Conservation (phyloP, 2,888 invertebrate species). For the Allacma fusca region DNA sequence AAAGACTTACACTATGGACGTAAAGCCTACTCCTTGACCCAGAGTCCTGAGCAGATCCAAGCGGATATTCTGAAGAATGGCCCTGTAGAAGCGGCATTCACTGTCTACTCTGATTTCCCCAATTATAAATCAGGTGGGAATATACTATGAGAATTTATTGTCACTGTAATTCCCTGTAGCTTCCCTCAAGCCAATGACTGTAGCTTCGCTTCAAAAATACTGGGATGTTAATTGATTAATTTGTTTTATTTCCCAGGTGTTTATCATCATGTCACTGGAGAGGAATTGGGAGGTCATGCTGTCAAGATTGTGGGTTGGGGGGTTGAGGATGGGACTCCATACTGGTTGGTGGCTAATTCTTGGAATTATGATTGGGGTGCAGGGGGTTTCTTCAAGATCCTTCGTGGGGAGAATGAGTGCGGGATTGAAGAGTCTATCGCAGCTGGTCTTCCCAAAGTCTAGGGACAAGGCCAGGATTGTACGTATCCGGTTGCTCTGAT, state of each 20-base stretch:
- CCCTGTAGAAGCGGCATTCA: slow-evolving; percentile 88
- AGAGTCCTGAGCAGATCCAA: slow-evolving; percentile 64
- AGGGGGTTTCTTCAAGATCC: slow-evolving; percentile 84
- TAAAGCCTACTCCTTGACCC: slow-evolving; percentile 55
- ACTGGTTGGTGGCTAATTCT: slow-evolving; percentile 91
- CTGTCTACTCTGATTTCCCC: slow-evolving; percentile 84
- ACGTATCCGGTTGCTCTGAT: too few relatives aligned
- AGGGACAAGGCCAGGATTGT: slow-evolving; percentile 29
- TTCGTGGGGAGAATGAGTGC: slow-evolving; percentile 80
- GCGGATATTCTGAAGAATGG: slow-evolving; percentile 85
- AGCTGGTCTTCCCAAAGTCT: slow-evolving; percentile 72
- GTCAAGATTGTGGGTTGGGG: slow-evolving; percentile 93
- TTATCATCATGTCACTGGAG: slow-evolving; percentile 78
- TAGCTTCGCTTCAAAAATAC: too few relatives aligned
- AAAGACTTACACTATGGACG: slow-evolving; percentile 80
- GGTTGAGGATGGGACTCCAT: slow-evolving; percentile 75
- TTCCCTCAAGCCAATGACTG: too few relatives aligned
- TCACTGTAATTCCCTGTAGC: too few relatives aligned
- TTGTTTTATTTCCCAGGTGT: too few relatives aligned
- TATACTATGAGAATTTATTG: too few relatives aligned
- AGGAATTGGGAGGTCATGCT: slow-evolving; percentile 83
- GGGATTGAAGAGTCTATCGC: slow-evolving; percentile 77
- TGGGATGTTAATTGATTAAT: too few relatives aligned
- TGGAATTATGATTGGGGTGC: slow-evolving; percentile 93
- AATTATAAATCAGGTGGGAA: slow-evolving; percentile 85